Conservation (phyloP, 2,888 invertebrate genomes). For the Trichogramma dendrolimi region DNA sequence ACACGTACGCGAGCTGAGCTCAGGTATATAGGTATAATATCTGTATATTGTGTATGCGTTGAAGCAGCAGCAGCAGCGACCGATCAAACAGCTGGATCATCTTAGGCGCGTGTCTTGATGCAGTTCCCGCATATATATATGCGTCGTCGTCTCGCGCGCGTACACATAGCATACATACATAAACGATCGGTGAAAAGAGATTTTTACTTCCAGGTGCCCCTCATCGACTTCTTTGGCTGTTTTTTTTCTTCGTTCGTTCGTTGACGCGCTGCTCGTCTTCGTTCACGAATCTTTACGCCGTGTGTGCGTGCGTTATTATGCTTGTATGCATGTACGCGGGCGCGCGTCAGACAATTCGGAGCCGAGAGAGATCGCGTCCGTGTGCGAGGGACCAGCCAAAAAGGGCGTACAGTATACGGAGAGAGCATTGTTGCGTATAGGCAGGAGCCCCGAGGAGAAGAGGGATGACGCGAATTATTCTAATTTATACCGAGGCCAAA, state of each 20-base stretch:
- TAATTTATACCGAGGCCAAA: too few relatives aligned
- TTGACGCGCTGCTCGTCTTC: too few relatives aligned
- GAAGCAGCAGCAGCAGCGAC: conserved; percentile 29
- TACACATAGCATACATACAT: too few relatives aligned
- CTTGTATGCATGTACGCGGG: not conserved
- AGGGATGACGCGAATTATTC: too few relatives aligned
- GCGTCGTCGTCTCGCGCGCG: not conserved
- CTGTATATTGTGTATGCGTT: too few relatives aligned
- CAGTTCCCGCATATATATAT: not conserved
- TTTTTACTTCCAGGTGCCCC: conserved; percentile 13
- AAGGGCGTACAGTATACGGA: too few relatives aligned
- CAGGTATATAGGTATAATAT: too few relatives aligned
- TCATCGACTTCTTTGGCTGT: not conserved
- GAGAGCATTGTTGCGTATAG: too few relatives aligned
- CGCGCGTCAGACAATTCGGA: not conserved
- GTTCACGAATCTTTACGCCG: not conserved
- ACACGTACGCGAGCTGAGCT: conserved; percentile 6
- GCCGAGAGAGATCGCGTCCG: not conserved
- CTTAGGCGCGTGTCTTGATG: conserved; percentile 16
- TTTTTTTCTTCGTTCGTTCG: too few relatives aligned
- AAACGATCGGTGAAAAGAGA: not conserved
- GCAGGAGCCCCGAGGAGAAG: too few relatives aligned
- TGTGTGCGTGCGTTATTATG: not conserved
- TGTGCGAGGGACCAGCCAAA: too few relatives aligned
- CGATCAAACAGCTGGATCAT: conserved; percentile 53